Evolutionary conservation across 1,140 invertebrate genomes (phyloP).

Genomic region (Drosophila simulans): DNA sequence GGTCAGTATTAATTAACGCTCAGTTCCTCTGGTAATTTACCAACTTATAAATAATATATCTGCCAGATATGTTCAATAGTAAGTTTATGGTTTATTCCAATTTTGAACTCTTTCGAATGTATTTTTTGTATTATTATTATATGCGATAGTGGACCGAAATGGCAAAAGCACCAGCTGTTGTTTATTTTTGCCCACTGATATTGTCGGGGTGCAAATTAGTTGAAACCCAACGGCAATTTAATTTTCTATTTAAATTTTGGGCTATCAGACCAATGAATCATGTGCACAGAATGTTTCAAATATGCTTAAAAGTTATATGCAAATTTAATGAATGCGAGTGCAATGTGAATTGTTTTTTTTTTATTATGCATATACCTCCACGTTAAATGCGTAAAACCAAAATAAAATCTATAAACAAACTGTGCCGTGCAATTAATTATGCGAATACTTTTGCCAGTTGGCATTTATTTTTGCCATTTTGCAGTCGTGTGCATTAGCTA

Average conservation of each 20-base stretch:
- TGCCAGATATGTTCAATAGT: slow-evolving; percentile 8
- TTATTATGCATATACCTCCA: slow-evolving; percentile 17
- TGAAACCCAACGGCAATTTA: slow-evolving; percentile 41
- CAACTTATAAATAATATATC: too few species aligned
- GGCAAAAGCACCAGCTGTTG: slow-evolving; percentile 24
- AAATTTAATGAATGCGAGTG: slow-evolving; percentile 49
- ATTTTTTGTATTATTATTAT: slow-evolving; percentile 13
- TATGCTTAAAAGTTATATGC: slow-evolving; percentile 46
- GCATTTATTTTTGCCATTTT: slow-evolving; percentile 43
- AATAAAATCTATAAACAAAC: slow-evolving; percentile 42
- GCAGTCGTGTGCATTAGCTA: slow-evolving; percentile 35
- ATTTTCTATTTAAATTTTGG: slow-evolving; percentile 43
- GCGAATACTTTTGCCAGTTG: slow-evolving; percentile 29
- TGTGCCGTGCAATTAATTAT: slow-evolving; percentile 46
- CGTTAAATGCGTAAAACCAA: slow-evolving; percentile 36
- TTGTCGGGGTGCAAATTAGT: slow-evolving; percentile 36
- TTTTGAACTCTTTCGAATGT: neutral
- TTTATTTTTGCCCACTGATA: slow-evolving; percentile 32
- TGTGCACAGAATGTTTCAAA: slow-evolving; percentile 39
- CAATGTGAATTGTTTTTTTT: slow-evolving; percentile 14
- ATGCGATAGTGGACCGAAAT: neutral
- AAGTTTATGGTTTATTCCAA: neutral
- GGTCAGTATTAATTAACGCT: neutral
- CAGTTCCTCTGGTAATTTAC: neutral
- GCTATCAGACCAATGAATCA: slow-evolving; percentile 39